These are phyloP conservation scores for Ciona savignyi DNA, from an alignment of 23 tunicate genomes.

Conservation along the genomic window DNA sequence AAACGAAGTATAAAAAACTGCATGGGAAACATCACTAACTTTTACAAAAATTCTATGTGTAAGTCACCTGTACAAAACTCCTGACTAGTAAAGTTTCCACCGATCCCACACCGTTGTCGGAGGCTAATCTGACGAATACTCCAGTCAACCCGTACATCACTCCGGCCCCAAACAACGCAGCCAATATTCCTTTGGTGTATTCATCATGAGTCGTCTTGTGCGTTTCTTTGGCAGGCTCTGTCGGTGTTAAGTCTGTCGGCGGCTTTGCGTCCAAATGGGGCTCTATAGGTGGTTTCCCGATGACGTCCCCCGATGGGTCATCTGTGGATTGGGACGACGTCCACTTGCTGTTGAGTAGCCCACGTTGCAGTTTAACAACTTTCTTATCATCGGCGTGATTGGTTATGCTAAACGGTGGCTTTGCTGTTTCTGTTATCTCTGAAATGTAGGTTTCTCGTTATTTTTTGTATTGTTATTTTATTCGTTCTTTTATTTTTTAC, in stretches of 20 bases:
- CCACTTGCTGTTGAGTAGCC: background rate
- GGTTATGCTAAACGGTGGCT: background rate
- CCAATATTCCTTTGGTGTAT: constrained; percentile 34
- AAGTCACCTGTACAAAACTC: constrained; percentile 72
- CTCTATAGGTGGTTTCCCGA: background rate
- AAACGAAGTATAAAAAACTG: constrained; percentile 36
- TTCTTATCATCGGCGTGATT: background rate
- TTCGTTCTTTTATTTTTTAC: too few relatives aligned
- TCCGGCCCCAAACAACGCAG: constrained; percentile 71
- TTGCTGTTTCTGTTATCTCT: background rate
- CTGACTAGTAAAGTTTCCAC: constrained; percentile 52
- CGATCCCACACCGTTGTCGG: constrained; percentile 49
- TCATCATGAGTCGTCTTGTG: constrained; percentile 2
- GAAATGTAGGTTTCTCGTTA: too few relatives aligned
- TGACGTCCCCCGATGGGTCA: background rate
- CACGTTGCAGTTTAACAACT: background rate
- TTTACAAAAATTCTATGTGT: constrained; percentile 29
- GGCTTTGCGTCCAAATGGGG: background rate
- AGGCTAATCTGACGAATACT: constrained; percentile 68
- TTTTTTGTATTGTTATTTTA: too few relatives aligned
- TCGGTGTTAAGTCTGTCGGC: background rate
- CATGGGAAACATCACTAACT: constrained; percentile 38
- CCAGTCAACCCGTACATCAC: constrained; percentile 79
- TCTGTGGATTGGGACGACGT: background rate
- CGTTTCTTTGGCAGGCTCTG: background rate